Evolutionary conservation across 2,797 vertebrate genomes (phyloP).

Genomic region (Phrynocephalus guinanensis): DNA sequence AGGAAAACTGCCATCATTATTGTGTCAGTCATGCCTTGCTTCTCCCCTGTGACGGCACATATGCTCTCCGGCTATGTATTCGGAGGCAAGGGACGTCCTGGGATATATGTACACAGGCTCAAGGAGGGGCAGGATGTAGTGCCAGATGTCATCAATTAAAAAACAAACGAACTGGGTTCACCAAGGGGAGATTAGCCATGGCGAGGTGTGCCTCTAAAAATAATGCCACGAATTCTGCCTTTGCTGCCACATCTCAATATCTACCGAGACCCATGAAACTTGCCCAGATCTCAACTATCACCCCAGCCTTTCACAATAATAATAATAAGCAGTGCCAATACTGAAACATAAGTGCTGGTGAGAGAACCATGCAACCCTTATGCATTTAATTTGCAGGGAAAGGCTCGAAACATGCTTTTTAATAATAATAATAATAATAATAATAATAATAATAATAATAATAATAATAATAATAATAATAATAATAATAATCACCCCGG

Average conservation of each 20-base stretch:
- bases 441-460: no score
- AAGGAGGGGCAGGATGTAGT: conserved; percentile 60
- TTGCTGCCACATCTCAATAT: not conserved
- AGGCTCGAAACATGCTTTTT: no score
- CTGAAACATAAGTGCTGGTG: no score
- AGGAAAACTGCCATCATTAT: not conserved
- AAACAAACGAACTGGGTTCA: not conserved
- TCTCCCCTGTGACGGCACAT: conserved; percentile 34
- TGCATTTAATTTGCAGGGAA: no score
- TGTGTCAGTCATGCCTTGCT: conserved; percentile 27
- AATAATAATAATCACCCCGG: no score
- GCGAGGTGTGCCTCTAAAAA: not conserved
- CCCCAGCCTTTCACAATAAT: not conserved
- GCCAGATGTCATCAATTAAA: conserved; percentile 1
- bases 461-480: no score
- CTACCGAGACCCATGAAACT: not conserved
- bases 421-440: no score
- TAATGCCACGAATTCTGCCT: no score
- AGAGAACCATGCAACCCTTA: no score
- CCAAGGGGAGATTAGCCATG: not conserved
- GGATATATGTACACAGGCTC: conserved; percentile 20
- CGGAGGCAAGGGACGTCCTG: conserved; percentile 47
- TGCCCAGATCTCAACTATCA: not conserved
- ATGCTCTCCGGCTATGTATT: conserved; percentile 20
- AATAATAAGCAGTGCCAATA: no score